Base-by-base conservation (phyloP, 2,113 vertebrate genomes). In the Emydocephalus ijimae region DNA sequence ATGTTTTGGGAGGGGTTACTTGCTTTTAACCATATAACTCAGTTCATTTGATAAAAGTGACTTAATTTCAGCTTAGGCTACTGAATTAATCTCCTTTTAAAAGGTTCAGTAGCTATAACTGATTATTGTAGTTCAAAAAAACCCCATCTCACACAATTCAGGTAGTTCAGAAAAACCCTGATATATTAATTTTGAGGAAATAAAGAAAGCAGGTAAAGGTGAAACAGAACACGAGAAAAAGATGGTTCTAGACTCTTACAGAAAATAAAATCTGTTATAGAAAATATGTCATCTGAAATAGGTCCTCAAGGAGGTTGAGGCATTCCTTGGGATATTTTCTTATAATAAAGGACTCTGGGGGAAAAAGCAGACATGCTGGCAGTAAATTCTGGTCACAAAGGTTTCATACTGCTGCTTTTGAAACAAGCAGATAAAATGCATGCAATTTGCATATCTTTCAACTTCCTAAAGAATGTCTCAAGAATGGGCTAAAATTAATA, bases 21-120 rank as follows among this genome's bases (percentile, higher is more conserved):
- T 98, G 98, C 97, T 98, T 98, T 98, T 97, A 98, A 98, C 97
- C 97, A 97, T 97, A 97, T 97, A 98, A 97, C 97, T 96, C 97
- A 98, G 98, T 96, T 97, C 96, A 74, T 95, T 94, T 96, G 97
- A 97, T 97, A 93, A 97, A 98, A 97, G 97, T 97, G 97, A 97
- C 95, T 97, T 97, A 98, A 97, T 96, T 94, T 95, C 96, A 96
- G 96, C 97, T 98, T 97, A 98, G 97, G 95, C 96, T 96, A 96
- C 92, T 97, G 97, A 97, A 97, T 98, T 98, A 98, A 97, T 97
- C 96, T 85, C 91, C 97, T 98, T 97, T 97, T 95, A 43, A 81
- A 97, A 98, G 96, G 95, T 97, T 97, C 1, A 56, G 93, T 94
- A 97, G 96, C 95, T 96, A 91, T 90, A 96, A 95, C 95, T 94